Conservation (phyloP, 1,140 invertebrate genomes). For the Ruditapes philippinarum region DNA sequence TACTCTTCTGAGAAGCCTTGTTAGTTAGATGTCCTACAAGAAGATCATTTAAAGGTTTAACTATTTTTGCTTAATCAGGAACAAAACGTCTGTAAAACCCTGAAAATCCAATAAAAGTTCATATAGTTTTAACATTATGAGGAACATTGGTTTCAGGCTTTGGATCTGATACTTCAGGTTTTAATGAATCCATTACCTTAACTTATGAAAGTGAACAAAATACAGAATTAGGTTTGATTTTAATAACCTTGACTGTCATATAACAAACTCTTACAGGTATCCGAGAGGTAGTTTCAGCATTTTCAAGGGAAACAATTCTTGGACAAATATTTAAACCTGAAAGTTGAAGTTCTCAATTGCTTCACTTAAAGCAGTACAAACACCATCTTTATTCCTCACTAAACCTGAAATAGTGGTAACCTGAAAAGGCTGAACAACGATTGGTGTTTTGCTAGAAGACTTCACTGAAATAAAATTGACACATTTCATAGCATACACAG, state of each 20-base stretch:
- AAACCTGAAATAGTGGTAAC: not conserved
- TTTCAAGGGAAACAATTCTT: not conserved
- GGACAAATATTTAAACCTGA: slow-evolving; percentile 7
- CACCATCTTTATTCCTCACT: not conserved
- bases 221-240: not conserved
- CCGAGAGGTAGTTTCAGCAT: not conserved
- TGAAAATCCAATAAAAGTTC: too few relatives aligned
- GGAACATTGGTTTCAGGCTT: not conserved
- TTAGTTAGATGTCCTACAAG: too few relatives aligned
- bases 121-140: too few relatives aligned
- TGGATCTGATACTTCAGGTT: not conserved
- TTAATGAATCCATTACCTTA: not conserved
- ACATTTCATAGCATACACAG: not conserved
- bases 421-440: not conserved
- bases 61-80: too few relatives aligned
- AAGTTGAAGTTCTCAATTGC: not conserved
- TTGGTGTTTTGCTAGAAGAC: not conserved
- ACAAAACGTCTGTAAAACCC: too few relatives aligned
- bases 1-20: too few relatives aligned
- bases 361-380: not conserved
- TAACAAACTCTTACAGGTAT: slow-evolving; percentile 28
- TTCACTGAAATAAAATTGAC: slow-evolving; percentile 12
- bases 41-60: too few relatives aligned
- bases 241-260: not conserved
- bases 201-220: slow-evolving; percentile 11